Conservation (phyloP, 2,888 invertebrate genomes). For the Epinotia demarniana region DNA sequence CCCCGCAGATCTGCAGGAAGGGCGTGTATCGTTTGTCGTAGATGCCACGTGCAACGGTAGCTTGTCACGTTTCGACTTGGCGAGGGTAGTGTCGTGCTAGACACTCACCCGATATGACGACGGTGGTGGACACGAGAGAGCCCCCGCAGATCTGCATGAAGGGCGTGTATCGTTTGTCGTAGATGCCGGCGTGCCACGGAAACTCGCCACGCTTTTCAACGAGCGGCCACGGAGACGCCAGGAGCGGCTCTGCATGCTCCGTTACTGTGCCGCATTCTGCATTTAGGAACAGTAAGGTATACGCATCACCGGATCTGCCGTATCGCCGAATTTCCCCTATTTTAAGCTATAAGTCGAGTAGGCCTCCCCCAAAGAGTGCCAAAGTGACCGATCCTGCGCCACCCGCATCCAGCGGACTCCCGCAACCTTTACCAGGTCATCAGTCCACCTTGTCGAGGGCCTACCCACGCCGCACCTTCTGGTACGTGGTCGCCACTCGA, state of each 20-base stretch:
- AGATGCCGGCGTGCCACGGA: constrained; percentile 82
- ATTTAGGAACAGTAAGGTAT: background rate
- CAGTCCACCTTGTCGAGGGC: no score
- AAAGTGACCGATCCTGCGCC: no score
- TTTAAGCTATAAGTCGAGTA: no score
- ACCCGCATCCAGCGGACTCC: no score
- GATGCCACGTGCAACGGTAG: constrained; percentile 81
- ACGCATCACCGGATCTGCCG: no score
- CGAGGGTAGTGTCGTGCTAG: no score
- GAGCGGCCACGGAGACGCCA: constrained; percentile 61
- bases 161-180: constrained; percentile 58
- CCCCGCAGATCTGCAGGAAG: constrained; percentile 78
- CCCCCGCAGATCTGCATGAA: constrained; percentile 79
- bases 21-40: constrained; percentile 62
- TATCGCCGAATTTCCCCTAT: no score
- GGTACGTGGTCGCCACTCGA: no score
- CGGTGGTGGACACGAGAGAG: constrained; percentile 63
- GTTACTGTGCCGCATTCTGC: constrained; percentile 54
- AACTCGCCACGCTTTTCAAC: constrained; percentile 56
- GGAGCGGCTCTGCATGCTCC: constrained; percentile 51
- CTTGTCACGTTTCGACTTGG: constrained; percentile 50
- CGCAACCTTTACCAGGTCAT: no score
- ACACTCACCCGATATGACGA: constrained; percentile 53
- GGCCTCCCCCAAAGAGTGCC: no score
- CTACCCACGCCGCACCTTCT: no score